Base-by-base conservation (phyloP, 2,113 vertebrate species). In the Bufo bufo region DNA sequence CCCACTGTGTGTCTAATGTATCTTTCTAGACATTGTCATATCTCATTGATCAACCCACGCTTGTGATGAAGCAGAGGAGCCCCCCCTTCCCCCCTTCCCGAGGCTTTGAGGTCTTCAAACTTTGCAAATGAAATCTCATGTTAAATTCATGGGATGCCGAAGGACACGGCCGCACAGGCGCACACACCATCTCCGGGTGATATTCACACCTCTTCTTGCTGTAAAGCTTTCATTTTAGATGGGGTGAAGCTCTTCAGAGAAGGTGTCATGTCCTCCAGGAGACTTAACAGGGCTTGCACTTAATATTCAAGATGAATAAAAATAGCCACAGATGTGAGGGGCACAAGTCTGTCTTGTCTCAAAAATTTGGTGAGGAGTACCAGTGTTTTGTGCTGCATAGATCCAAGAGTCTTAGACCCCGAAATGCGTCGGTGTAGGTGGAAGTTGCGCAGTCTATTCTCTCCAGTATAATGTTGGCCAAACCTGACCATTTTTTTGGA, bases 51-150 rank as follows among this genome's bases (percentile, higher is more conserved):
- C 75, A 61, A 86, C 86, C 45, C 89, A 54, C 12, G 69, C 10
- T 43, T 71, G 75, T 49, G 14, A 74, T 92, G 88, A 85, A 4
- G 49, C 74, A 90, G 0, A 77, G 87, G 90, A 89, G 75, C 83
- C 88, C 83, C 66, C 33, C 33, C 33, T 1, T 1, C 33, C 33
- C 33, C 33, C 33, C n/a, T n/a, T n/a, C 69, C 50, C 2, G n/a
- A 72, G 78, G 80, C 81, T 89, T 90, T 19, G 33, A 82, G 58
- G 12, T 87, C 69, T 87, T 78, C 72, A 87, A 54, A 56, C 50
- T 90, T 71, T 59, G 49, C 20, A 89, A 92, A 86, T 33, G 89
- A 89, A 90, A 89, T 87, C 56, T 90, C 0, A 0, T 89, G 80
- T 87, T 90, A 90, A 91, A 89, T 90, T 90, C 23, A 43, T 80